phyloP scores from a whole-genome alignment of 2,113 vertebrate species.

The Empidonax alnorum region DNA sequence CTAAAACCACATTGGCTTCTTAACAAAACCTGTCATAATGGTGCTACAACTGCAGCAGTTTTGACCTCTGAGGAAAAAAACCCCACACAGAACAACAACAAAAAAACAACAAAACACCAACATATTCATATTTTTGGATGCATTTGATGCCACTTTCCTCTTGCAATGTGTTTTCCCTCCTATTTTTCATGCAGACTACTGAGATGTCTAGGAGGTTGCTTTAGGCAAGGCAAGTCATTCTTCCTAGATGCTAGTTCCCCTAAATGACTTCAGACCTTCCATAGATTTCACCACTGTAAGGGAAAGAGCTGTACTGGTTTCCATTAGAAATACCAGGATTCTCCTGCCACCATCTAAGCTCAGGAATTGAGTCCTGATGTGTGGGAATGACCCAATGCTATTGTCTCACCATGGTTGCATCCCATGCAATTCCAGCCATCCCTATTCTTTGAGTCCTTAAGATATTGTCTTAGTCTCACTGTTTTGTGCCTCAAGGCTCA shows the following conservation, averaged over 20 bases:
- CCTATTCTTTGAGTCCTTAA: background rate
- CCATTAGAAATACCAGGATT: background rate
- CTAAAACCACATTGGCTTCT: background rate
- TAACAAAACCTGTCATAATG: background rate
- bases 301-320: background rate
- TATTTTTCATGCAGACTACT: background rate
- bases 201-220: background rate
- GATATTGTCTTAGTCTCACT: background rate
- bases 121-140: background rate
- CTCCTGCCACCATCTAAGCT: background rate
- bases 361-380: background rate
- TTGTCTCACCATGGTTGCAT: background rate
- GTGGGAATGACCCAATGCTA: background rate
- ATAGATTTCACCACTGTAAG: background rate
- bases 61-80: background rate
- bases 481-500: background rate
- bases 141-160: background rate
- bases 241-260: background rate
- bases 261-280: background rate
- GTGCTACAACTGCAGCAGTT: background rate
- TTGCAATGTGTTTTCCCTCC: background rate
- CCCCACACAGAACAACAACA: background rate
- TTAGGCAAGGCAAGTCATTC: background rate
- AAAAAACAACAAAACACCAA: background rate
- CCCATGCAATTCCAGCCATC: background rate